A percentile compares a stretch with the other conserved stretches of the same genome.
Evolutionary conservation across 1,140 invertebrate genomes (phyloP).

Genomic region (Zelostemma sp.): DNA sequence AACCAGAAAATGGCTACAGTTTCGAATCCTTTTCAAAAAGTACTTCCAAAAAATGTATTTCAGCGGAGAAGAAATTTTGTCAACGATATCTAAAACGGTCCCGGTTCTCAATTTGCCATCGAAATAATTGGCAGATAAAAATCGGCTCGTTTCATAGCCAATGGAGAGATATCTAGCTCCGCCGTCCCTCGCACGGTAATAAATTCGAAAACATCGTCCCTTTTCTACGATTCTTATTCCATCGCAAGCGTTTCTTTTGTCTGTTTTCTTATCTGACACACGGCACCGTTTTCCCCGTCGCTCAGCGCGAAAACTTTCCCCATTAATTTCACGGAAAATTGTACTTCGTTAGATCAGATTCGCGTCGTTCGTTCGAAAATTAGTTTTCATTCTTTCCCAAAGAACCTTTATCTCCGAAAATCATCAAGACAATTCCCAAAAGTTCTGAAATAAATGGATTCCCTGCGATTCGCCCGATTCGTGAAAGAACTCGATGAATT

Average conservation of each 20-base stretch:
- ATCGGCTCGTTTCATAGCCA: conserved; percentile 39
- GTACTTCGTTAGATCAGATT: conserved; percentile 30
- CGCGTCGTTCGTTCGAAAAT: conserved; percentile 33
- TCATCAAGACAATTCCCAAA: background rate
- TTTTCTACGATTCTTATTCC: conserved; percentile 46
- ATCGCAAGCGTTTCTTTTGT: conserved; percentile 44
- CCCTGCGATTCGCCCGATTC: background rate
- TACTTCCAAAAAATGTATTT: conserved; percentile 18
- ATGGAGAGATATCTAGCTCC: conserved; percentile 32
- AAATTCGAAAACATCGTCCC: conserved; percentile 43
- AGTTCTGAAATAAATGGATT: background rate
- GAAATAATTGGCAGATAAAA: conserved; percentile 46
- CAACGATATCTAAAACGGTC: conserved; percentile 24
- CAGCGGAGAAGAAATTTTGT: background rate
- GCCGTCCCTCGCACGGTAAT: conserved; percentile 32
- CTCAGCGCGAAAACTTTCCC: conserved; percentile 40
- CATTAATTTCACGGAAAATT: conserved; percentile 49
- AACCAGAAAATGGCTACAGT: too few relatives aligned
- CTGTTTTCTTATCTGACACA: conserved; percentile 33
- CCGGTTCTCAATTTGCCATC: conserved; percentile 31
- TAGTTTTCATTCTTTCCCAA: conserved; percentile 23
- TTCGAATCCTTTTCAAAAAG: too few relatives aligned
- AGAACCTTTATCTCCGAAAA: conserved; percentile 12
- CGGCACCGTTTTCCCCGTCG: conserved; percentile 35
- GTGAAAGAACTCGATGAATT: conserved; percentile 9